A percentile compares a stretch with the other conserved stretches of the same genome.
Conservation (phyloP, 1,140 invertebrate species). For the Drosophila paulistorum region DNA sequence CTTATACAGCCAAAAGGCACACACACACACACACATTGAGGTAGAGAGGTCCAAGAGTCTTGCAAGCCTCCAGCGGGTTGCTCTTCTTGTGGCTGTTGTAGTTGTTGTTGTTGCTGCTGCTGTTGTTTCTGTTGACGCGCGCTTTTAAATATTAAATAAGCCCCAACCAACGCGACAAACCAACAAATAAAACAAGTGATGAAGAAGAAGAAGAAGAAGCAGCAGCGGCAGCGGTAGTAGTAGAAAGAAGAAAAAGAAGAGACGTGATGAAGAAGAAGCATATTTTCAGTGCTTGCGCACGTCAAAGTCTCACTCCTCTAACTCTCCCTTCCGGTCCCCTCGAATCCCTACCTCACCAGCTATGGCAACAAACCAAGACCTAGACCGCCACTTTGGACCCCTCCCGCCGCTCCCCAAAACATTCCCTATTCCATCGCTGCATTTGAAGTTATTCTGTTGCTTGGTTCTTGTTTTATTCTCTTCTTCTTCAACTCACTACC, state of each 20-base stretch:
- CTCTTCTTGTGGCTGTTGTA: slow-evolving; percentile 32
- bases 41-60: slow-evolving; percentile 2
- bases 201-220: slow-evolving; percentile 16
- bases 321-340: background rate
- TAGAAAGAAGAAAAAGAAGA: background rate
- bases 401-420: background rate
- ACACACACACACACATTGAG: background rate
- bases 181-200: slow-evolving; percentile 29
- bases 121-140: slow-evolving; percentile 22
- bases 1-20: background rate
- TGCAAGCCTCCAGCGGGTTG: slow-evolving; percentile 3
- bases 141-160: slow-evolving; percentile 73
- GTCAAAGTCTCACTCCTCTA: slow-evolving; percentile 26
- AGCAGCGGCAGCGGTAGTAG: background rate
- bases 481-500: background rate
- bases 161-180: slow-evolving; percentile 14
- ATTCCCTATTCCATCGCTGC: slow-evolving; percentile 18
- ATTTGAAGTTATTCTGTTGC: slow-evolving; percentile 60
- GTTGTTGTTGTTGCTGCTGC: background rate
- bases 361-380: background rate
- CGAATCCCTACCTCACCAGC: background rate
- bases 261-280: slow-evolving; percentile 12
- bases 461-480: background rate
- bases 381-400: background rate
- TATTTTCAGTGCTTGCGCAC: slow-evolving; percentile 57